Conservation (phyloP, 1,140 invertebrate genomes). For the Drosophila parvula region DNA sequence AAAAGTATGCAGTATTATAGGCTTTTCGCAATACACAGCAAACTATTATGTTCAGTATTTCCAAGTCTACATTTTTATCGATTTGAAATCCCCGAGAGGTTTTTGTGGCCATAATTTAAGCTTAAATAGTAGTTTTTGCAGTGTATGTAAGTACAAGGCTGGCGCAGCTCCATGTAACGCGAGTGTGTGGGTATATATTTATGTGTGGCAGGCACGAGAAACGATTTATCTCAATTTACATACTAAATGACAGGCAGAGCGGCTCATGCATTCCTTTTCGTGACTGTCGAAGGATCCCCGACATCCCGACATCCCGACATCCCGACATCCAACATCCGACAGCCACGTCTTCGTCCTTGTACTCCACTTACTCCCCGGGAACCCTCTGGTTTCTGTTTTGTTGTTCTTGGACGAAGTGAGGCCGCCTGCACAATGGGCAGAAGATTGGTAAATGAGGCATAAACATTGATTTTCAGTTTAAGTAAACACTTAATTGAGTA, state of each 20-base stretch:
- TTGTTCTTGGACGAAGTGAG: conserved; percentile 27
- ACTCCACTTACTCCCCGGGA: conserved; percentile 16
- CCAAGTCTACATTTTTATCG: no score
- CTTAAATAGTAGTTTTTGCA: conserved; percentile 9
- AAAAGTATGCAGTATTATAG: not conserved
- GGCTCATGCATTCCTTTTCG: conserved; percentile 69
- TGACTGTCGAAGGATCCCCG: conserved; percentile 46
- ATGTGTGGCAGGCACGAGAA: conserved; percentile 74
- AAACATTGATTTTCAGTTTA: conserved; percentile 75
- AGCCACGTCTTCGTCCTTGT: conserved; percentile 39
- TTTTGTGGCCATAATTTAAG: not conserved
- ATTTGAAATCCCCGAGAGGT: not conserved
- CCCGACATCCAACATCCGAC: conserved; percentile 29
- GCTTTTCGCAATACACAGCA: not conserved
- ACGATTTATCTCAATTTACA: conserved; percentile 83
- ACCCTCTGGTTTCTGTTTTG: conserved; percentile 1
- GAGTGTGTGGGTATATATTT: conserved; percentile 37
- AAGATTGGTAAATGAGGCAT: conserved; percentile 66
- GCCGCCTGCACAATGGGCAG: conserved; percentile 53
- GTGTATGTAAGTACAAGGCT: conserved; percentile 48
- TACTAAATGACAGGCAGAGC: conserved; percentile 80
- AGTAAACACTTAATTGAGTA: conserved; percentile 75
- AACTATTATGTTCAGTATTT: not conserved
- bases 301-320: conserved; percentile 13
- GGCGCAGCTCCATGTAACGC: conserved; percentile 17